phyloP scores from a whole-genome alignment of 2,797 vertebrate species.

The Glossophaga mutica region DNA sequence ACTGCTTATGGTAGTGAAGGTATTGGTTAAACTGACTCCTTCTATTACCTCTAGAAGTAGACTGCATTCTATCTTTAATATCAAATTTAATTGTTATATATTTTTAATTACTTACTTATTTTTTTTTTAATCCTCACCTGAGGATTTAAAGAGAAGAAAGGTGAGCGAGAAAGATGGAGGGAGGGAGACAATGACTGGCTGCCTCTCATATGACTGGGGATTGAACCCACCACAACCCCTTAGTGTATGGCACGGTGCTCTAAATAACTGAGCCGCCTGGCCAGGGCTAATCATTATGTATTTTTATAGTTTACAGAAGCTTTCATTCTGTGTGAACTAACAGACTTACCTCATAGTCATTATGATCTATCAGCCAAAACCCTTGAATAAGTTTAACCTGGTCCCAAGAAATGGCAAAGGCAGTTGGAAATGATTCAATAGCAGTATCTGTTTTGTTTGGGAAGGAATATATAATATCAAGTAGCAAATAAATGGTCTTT shows the following conservation, averaged over 20 bases:
- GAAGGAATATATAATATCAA: conserved; percentile 94
- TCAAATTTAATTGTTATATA: neutral
- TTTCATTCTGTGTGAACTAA: neutral
- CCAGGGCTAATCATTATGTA: neutral
- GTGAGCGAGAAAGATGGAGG: no score
- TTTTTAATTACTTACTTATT: no score
- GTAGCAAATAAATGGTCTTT: conserved; percentile 94
- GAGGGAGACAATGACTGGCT: neutral
- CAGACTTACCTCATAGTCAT: conserved; percentile 90
- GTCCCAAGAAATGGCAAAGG: conserved; percentile 92
- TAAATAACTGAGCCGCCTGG: neutral
- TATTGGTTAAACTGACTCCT: neutral
- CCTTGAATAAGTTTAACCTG: conserved; percentile 94
- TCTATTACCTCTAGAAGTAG: neutral
- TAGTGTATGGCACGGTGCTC: neutral
- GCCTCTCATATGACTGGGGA: neutral
- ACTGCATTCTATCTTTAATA: neutral
- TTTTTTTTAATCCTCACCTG: neutral
- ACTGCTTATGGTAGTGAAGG: neutral
- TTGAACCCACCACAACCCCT: neutral
- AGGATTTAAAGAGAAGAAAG: neutral
- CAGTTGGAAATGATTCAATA: conserved; percentile 92
- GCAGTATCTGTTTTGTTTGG: conserved; percentile 89
- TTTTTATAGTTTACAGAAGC: neutral
- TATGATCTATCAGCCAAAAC: conserved; percentile 96